Conservation (phyloP, 2,888 invertebrate genomes). For the Pemphredon lugubris region DNA sequence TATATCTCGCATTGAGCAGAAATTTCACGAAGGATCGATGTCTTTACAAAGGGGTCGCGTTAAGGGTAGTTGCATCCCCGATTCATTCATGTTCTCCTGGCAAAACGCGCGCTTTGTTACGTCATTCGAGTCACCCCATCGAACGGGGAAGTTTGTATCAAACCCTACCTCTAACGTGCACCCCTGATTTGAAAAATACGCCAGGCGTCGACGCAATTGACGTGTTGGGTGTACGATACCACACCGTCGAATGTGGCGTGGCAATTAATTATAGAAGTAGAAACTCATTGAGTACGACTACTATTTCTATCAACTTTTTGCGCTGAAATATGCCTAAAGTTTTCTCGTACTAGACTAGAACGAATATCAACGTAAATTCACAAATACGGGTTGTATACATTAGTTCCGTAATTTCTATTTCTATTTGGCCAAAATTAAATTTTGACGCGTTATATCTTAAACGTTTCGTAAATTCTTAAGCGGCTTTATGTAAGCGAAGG, state of each 20-base stretch:
- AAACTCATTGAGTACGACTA: too few relatives aligned
- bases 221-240: conserved; percentile 25
- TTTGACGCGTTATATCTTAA: too few relatives aligned
- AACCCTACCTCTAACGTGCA: conserved; percentile 69
- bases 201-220: conserved; percentile 78
- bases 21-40: background rate
- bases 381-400: too few relatives aligned
- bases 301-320: too few relatives aligned
- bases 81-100: conserved; percentile 71
- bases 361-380: too few relatives aligned
- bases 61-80: conserved; percentile 45
- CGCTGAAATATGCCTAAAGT: too few relatives aligned
- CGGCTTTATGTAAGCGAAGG: too few relatives aligned
- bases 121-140: conserved; percentile 75
- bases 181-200: conserved; percentile 77
- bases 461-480: too few relatives aligned
- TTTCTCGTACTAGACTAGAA: too few relatives aligned
- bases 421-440: too few relatives aligned
- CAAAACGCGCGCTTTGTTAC: conserved; percentile 80
- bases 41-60: background rate
- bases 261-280: background rate
- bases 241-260: background rate
- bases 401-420: too few relatives aligned
- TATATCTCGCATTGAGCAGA: too few relatives aligned
- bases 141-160: conserved; percentile 51